phyloP scores from a whole-genome alignment of 2,797 vertebrate species.

The Smutsia temminckii region DNA sequence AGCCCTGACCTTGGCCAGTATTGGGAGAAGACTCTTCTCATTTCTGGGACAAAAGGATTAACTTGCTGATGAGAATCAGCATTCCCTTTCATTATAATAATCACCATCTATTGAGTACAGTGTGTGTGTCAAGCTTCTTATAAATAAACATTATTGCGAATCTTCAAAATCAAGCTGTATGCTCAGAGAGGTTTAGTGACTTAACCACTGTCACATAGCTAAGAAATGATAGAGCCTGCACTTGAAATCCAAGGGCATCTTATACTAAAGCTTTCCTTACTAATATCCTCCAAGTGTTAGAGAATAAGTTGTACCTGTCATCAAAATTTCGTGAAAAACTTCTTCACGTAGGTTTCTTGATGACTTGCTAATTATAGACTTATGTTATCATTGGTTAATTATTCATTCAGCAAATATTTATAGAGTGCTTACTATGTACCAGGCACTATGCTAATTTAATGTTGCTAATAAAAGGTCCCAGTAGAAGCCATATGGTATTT shows the following conservation, averaged over 20 bases:
- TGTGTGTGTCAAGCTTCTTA: neutral
- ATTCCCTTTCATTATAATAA: slow-evolving; percentile 11
- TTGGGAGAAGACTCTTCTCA: slow-evolving; percentile 13
- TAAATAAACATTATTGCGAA: slow-evolving; percentile 10
- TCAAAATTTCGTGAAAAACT: slow-evolving; percentile 54
- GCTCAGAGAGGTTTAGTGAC: slow-evolving; percentile 1
- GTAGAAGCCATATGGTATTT: slow-evolving; percentile 65
- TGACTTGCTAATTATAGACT: slow-evolving; percentile 48
- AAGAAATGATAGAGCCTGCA: neutral
- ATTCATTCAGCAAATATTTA: slow-evolving; percentile 63
- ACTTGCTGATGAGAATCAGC: slow-evolving; percentile 45
- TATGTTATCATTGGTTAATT: slow-evolving; percentile 63
- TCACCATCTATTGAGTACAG: neutral
- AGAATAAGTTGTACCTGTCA: slow-evolving; percentile 39
- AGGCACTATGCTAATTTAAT: slow-evolving; percentile 61
- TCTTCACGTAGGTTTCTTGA: slow-evolving; percentile 38
- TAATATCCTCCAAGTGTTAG: neutral
- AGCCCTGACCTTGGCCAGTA: slow-evolving; percentile 55
- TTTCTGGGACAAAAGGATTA: slow-evolving; percentile 42
- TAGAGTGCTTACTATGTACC: slow-evolving; percentile 60
- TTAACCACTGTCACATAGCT: neutral
- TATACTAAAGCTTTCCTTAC: neutral
- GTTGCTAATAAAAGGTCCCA: slow-evolving; percentile 62
- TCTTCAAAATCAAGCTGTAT: slow-evolving; percentile 38
- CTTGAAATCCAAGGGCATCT: neutral